Percentiles rank a stretch among this genome's conserved stretches.
Conservation (phyloP, 2,888 invertebrate genomes). For the Mythimna ferrago region DNA sequence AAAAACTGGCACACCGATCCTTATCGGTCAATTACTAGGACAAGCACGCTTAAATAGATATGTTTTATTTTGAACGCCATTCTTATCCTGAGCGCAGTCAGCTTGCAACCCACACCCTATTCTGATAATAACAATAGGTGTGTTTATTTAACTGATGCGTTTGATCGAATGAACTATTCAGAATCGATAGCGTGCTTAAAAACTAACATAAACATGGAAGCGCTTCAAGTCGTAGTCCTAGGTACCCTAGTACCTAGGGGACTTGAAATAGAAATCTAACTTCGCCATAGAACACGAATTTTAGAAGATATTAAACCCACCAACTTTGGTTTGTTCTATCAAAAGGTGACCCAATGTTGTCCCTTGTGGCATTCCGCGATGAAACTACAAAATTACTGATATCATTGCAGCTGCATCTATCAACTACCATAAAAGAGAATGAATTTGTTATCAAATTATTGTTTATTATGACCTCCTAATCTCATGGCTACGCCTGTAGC, state of each 20-base stretch:
- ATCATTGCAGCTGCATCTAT: not conserved
- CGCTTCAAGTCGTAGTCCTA: not conserved
- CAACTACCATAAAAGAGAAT: slow-evolving; percentile 14
- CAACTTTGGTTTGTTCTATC: not conserved
- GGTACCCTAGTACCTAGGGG: not conserved
- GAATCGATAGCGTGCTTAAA: not conserved
- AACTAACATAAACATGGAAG: not conserved
- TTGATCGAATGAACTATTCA: slow-evolving; percentile 28
- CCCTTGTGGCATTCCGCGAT: slow-evolving; percentile 20
- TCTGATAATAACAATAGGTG: slow-evolving; percentile 17
- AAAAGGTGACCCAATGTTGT: slow-evolving; percentile 2
- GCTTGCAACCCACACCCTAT: slow-evolving; percentile 2
- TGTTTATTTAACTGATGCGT: not conserved
- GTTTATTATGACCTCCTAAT: slow-evolving; percentile 17
- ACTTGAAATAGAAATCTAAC: not conserved
- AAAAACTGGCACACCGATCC: slow-evolving; percentile 57
- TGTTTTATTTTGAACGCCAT: slow-evolving; percentile 24
- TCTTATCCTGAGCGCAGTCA: not conserved
- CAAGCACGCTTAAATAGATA: slow-evolving; percentile 42
- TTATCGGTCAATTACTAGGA: slow-evolving; percentile 64
- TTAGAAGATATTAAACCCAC: not conserved
- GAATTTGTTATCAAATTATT: slow-evolving; percentile 15
- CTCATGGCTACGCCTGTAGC: slow-evolving; percentile 24
- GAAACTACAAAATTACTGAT: not conserved
- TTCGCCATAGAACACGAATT: not conserved